These are phyloP conservation scores for Tenodera sinensis DNA, from an alignment of 2,888 invertebrate species.

Conservation along the genomic window DNA sequence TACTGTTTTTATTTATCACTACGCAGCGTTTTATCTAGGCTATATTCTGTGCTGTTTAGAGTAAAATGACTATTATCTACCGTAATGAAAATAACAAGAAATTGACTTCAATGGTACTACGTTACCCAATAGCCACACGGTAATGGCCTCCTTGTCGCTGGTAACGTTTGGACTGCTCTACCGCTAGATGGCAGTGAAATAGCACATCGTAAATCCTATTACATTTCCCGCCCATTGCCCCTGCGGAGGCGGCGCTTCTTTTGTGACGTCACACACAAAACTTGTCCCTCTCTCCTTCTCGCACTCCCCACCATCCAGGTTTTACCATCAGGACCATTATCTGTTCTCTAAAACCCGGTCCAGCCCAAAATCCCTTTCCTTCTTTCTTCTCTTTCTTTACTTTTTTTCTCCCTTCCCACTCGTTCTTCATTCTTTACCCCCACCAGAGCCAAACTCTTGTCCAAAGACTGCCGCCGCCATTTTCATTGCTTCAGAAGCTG, in stretches of 20 bases:
- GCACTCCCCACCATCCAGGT: neutral
- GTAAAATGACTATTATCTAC: neutral
- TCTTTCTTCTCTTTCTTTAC: neutral
- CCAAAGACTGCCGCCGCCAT: neutral
- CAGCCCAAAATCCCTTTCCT: constrained; percentile 11
- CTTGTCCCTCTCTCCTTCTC: constrained; percentile 6
- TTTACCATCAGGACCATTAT: constrained; percentile 1
- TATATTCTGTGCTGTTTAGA: neutral
- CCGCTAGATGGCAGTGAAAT: constrained; percentile 43
- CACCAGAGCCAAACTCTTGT: neutral
- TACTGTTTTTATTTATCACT: too few relatives aligned
- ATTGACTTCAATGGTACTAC: neutral
- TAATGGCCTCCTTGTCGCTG: constrained; percentile 26
- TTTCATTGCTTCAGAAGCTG: constrained; percentile 4
- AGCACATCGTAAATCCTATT: constrained; percentile 47
- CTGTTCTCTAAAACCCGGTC: constrained; percentile 13
- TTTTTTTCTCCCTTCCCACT: neutral
- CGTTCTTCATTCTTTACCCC: neutral
- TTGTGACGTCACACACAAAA: constrained; percentile 21
- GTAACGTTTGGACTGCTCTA: constrained; percentile 23
- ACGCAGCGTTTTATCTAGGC: neutral
- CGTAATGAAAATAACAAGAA: neutral
- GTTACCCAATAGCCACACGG: constrained; percentile 26
- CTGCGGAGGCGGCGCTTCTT: constrained; percentile 52
- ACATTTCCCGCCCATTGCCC: constrained; percentile 56